Base-by-base conservation (phyloP, 2,888 invertebrate genomes). In the Macrophya annulata region DNA sequence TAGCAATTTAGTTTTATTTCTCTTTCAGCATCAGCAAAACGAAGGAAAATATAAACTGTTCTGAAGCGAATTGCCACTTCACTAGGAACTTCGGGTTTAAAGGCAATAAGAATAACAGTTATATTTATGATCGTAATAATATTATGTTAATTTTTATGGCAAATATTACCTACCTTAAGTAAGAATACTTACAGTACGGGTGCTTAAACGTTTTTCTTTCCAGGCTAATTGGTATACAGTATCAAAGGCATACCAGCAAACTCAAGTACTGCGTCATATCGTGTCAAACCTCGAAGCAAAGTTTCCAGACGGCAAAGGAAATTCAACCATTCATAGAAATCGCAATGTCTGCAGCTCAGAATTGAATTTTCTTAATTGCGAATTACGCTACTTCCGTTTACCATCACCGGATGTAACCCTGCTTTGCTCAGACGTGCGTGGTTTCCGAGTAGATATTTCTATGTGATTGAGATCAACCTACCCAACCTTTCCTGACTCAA, bases 321-420 rank as follows among this genome's bases (percentile, higher is more conserved):
- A 81, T 43, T 62, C 62, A 81, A 43, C 81, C 81, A 62, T 81
- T 62, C 62, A 62, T 62, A 40, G 43, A 62, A 79, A 81, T 81
- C 62, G 59, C 62, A 81, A 15, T 62, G 40, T 62, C 62, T 81
- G 21, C 43, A 68, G 8, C 55, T 31, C 40, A 62, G 40, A 81
- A 81, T 81, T 59, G 81, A 81, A 59, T 79, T 43, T 81, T 81
- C 40, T 81, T 81, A 59, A 62, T 81, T 62, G 81, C 62, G 12
- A 81, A 81, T 81, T 40, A 77, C 15, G 17, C 10, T 55, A 21
- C 77, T 55, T 55, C 55, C 51, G 31, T 55, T 51, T 77, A 51
- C 25, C 55, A 55, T 48, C 77, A 25, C 55, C 51, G 77, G 55
- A 77, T 77, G 55, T n/a, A 76, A n/a, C 37, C 77, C 77, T 15